Evolutionary conservation across 2,888 invertebrate genomes (phyloP), one percentile per base, ranked within the genome.

Genomic region (Ferdinandea cuprea): DNA sequence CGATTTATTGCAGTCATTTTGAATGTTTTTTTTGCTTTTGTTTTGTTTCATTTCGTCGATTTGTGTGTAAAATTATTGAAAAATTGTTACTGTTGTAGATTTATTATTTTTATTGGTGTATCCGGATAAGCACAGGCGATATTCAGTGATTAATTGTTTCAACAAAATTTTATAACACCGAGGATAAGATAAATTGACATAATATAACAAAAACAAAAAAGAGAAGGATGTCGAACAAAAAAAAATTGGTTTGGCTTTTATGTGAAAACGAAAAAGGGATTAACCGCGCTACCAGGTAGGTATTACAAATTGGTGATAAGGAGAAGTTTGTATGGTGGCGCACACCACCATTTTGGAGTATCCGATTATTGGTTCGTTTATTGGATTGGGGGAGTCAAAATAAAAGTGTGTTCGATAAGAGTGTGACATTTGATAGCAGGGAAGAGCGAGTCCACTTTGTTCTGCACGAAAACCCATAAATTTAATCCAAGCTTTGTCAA

Each of bases 1-100:
- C 81, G 77, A 81, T 81, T 81, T 81, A 81, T 81, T 81, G 61
- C 77, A 46, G 59, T 52, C 48, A 71, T 65, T 77, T 77, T 66
- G 35, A n/a, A 15, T 19, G 44, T 59, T 72, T 58, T 30, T 52
- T 9, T 54, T 17, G 2, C 37, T 8, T 56, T 54, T 35, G 0
- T 32, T 59, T 50, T 59, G 3, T 63, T n/a, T 32, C 32, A 50
- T 46, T 32, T 48, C 9, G 28, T 71, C 13, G 40, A 17, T 68
- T 44, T 54, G 50, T 15, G 30, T 58, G 63, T 52, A 32, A 71
- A 71, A 65, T 81, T 81, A 77, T 71, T 66, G 71, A 71, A 66
- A 77, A 72, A 81, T 81, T 66, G 71, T 61, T 66, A 48, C 71
- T 65, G 71, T 44, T 15, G 30, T 32, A 69, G 50, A 69, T 73